A percentile compares a stretch with the other conserved stretches of the same genome.
phyloP scores from a whole-genome alignment of 2,797 vertebrate genomes.

The Cichlasoma orientale region DNA sequence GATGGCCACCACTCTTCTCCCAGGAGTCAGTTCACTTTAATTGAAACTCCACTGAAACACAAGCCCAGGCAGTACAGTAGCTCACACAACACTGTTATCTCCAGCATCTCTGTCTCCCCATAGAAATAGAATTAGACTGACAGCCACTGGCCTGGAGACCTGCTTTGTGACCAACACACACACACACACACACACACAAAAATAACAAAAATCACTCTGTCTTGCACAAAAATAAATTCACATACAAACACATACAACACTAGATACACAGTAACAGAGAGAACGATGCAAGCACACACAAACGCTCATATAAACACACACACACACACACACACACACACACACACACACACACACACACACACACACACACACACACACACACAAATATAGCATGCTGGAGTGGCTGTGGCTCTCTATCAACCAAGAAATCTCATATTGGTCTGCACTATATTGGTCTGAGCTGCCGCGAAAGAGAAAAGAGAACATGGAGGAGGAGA shows the following conservation, averaged over 20 bases:
- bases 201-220: slow-evolving; percentile 1
- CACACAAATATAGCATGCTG: neutral
- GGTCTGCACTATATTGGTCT: slow-evolving; percentile 33
- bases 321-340: slow-evolving; percentile 4
- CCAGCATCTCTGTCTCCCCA: slow-evolving; percentile 48
- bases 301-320: too few species aligned
- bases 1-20: slow-evolving; percentile 50
- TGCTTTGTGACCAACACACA: slow-evolving; percentile 10
- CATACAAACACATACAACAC: neutral
- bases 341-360: neutral
- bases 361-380: neutral
- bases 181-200: neutral
- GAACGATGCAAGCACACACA: slow-evolving; percentile 6
- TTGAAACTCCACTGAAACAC: slow-evolving; percentile 64
- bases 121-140: slow-evolving; percentile 59
- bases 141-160: slow-evolving; percentile 38
- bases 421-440: slow-evolving; percentile 53
- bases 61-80: slow-evolving; percentile 37
- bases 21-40: slow-evolving; percentile 61
- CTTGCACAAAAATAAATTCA: slow-evolving; percentile 6
- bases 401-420: slow-evolving; percentile 49
- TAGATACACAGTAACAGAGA: neutral
- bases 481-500: slow-evolving; percentile 9
- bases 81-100: slow-evolving; percentile 51
- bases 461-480: slow-evolving; percentile 3